These are phyloP conservation scores for Odontesthes bonariensis DNA, from an alignment of 2,113 vertebrate species.

Conservation along the genomic window DNA sequence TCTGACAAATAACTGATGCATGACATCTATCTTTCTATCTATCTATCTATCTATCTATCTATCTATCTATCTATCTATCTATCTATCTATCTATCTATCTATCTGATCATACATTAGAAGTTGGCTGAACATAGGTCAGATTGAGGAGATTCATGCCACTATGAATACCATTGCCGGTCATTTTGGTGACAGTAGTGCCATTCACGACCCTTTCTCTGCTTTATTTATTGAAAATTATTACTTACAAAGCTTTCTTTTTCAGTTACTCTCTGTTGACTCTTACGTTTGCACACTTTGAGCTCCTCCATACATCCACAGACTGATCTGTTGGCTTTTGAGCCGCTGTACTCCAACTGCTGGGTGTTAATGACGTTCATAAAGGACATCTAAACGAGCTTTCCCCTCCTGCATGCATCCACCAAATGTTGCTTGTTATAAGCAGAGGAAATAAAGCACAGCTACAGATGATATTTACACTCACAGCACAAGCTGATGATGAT, in stretches of 20 bases:
- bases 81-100: constrained; percentile 41
- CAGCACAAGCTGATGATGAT: too few species aligned
- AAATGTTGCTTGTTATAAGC: not conserved
- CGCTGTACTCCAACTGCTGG: constrained; percentile 1
- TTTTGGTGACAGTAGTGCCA: not conserved
- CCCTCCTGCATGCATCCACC: not conserved
- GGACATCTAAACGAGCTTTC: not conserved
- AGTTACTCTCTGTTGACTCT: not conserved
- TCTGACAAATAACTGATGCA: constrained; percentile 48
- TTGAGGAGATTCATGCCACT: too few species aligned
- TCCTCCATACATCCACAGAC: not conserved
- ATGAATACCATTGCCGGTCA: too few species aligned
- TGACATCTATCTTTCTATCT: constrained; percentile 47
- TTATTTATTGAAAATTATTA: not conserved
- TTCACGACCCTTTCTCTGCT: not conserved
- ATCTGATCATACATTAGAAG: constrained; percentile 2
- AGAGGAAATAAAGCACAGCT: not conserved
- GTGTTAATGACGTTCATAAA: constrained; percentile 1
- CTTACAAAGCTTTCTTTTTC: too few species aligned
- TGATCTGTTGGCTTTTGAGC: not conserved
- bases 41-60: constrained; percentile 44
- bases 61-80: constrained; percentile 45
- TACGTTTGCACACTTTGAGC: accelerated
- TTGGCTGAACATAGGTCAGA: too few species aligned
- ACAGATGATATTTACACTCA: not conserved